Conservation (phyloP, 2,797 vertebrate genomes). For the Setipinna tenuifilis region DNA sequence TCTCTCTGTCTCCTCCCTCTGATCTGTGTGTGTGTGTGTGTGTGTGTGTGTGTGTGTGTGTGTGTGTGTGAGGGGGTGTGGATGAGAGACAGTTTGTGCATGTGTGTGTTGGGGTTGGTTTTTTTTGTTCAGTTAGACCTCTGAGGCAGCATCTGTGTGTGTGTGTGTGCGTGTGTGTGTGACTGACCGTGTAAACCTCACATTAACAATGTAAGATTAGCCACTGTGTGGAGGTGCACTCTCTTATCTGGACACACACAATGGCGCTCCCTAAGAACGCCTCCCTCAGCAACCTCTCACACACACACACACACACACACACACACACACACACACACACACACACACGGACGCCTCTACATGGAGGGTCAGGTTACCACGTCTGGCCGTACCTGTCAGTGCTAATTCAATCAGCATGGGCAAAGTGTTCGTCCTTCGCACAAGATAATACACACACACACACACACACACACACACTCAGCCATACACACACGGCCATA, state of each 20-base stretch:
- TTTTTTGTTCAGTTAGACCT: too few relatives aligned
- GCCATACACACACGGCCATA: constrained; percentile 58
- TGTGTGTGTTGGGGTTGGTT: too few relatives aligned
- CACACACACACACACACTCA: constrained; percentile 57
- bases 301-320: constrained; percentile 4
- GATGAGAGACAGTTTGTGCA: too few relatives aligned
- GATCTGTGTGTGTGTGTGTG: too few relatives aligned
- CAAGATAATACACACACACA: constrained; percentile 67
- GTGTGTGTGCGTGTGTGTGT: too few relatives aligned
- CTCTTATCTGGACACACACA: constrained; percentile 59
- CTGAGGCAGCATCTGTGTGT: too few relatives aligned
- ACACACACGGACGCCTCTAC: constrained; percentile 76
- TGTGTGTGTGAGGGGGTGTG: too few relatives aligned
- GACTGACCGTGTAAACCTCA: constrained; percentile 67
- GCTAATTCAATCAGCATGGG: constrained; percentile 88
- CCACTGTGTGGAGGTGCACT: constrained; percentile 48
- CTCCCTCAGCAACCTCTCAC: not conserved
- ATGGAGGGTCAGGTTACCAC: constrained; percentile 82
- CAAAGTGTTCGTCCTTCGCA: constrained; percentile 72
- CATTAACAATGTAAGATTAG: constrained; percentile 74
- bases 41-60: too few relatives aligned
- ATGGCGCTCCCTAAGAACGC: too few relatives aligned
- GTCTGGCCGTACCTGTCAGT: constrained; percentile 84
- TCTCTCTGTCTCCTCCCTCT: too few relatives aligned
- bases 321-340: not conserved